phyloP scores from a whole-genome alignment of 1,140 invertebrate genomes.

The Zaprionus ornatus region DNA sequence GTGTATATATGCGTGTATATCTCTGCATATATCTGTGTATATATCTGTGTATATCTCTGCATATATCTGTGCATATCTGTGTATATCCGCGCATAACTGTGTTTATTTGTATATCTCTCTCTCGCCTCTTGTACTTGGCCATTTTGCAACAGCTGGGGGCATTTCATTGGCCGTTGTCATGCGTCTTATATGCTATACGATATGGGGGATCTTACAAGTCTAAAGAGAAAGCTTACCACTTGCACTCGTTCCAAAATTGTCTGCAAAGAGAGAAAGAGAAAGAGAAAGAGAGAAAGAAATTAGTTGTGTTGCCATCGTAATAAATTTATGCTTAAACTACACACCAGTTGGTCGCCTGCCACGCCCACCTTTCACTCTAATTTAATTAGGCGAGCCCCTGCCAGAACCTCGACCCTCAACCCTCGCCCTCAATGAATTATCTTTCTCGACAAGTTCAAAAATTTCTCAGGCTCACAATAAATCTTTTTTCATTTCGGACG shows the following conservation, averaged over 20 bases:
- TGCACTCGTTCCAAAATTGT: conserved; percentile 83
- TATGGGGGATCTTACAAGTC: background rate
- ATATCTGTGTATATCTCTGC: no score
- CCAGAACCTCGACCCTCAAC: background rate
- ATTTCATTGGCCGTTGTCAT: conserved; percentile 45
- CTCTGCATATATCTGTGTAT: no score
- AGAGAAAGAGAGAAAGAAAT: conserved; percentile 28
- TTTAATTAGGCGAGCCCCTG: conserved; percentile 38
- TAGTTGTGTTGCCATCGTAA: conserved; percentile 34
- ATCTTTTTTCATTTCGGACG: conserved; percentile 60
- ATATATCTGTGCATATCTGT: no score
- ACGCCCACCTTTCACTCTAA: conserved; percentile 39
- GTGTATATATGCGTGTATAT: no score
- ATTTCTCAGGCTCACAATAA: conserved; percentile 67
- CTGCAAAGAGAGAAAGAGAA: conserved; percentile 60
- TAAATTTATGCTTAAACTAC: conserved; percentile 2
- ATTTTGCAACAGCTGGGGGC: conserved; percentile 26
- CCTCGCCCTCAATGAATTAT: conserved; percentile 27
- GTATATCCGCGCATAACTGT: background rate
- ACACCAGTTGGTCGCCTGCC: background rate
- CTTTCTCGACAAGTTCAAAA: conserved; percentile 45
- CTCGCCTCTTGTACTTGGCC: conserved; percentile 27
- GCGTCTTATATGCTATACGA: no score
- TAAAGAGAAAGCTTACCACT: conserved; percentile 73
- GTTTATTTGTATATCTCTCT: no score